Conservation (phyloP, 2,113 vertebrate species). For the Gobius niger region DNA sequence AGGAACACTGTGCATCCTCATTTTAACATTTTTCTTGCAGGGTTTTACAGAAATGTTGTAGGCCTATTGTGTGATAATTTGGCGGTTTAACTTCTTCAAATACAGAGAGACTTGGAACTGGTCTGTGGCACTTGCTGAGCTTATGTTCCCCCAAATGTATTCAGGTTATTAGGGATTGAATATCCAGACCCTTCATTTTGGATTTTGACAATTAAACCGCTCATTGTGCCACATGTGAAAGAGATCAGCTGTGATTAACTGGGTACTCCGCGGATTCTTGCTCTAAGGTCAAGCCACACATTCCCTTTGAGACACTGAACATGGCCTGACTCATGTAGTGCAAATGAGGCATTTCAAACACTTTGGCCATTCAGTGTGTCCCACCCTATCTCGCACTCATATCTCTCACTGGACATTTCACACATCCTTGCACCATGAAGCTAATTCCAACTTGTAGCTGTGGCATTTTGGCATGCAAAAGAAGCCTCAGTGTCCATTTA, state of each 20-base stretch:
- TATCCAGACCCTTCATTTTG: constrained; percentile 40
- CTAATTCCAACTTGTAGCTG: constrained; percentile 53
- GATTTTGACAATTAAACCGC: constrained; percentile 60
- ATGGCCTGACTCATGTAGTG: constrained; percentile 66
- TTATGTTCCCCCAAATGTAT: not conserved
- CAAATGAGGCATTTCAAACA: constrained; percentile 73
- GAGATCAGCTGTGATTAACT: constrained; percentile 54
- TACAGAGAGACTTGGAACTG: no score
- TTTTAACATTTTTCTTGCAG: no score
- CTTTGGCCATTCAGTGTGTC: constrained; percentile 66
- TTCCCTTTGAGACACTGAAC: constrained; percentile 59
- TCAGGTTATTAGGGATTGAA: constrained; percentile 38
- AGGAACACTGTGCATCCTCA: no score
- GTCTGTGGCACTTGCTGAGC: no score
- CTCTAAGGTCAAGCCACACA: constrained; percentile 59
- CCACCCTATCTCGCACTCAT: constrained; percentile 59
- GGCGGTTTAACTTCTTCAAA: no score
- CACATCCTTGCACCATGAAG: constrained; percentile 60
- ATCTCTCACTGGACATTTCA: constrained; percentile 61
- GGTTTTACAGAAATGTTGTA: no score
- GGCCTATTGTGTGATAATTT: no score
- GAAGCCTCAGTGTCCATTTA: constrained; percentile 65
- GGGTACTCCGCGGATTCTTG: constrained; percentile 59
- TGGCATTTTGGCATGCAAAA: constrained; percentile 69
- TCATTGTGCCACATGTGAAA: constrained; percentile 50